Base-by-base conservation (phyloP, 2,113 vertebrate genomes). In the Myotis brandtii region DNA sequence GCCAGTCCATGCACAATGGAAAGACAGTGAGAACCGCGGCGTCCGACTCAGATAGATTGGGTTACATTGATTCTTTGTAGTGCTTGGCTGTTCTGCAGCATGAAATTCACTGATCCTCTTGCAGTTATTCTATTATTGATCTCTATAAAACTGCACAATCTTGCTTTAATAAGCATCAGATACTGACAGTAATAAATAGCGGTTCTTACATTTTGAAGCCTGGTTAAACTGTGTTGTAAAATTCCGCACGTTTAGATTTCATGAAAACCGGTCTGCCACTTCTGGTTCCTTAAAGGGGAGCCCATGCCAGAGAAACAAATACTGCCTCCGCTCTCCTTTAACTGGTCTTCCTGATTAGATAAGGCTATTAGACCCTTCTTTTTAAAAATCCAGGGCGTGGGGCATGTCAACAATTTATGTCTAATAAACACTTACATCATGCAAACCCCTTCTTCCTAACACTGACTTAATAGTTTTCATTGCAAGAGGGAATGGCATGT, bases 61-160 rank as follows among this genome's bases (percentile, higher is more conserved):
- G 18, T 97, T 96, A 90, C 97, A 95, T 97, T 98, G 98, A 99
- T 98, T 98, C 88, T 98, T 98, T 91, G 97, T 76, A 86, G 93
- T 59, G 87, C 79, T 52, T 96, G 86, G 91, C 69, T 96, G 97
- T 96, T 98, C 54, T 23, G 1, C 25, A 59, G 97, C 97, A 95
- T 97, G 95, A 98, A 98, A 98, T 98, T 97, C 98, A 96, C 98
- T n/a, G 9, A 94, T 97, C 23, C 86, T 97, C 96, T 96, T 82
- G 83, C 95, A 54, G 89, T 90, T 62, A 5, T 14, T 34, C 11
- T 82, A 64, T 6, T 95, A 96, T 79, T 37, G 96, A 98, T 97
- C 93, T 95, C 92, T 95, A 79, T 94, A 43, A 20, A 97, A 83
- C 43, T 56, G 72, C 86, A 82, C 72, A 54, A 0, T 10, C 73